Percentiles rank a stretch among this genome's conserved stretches.
Evolutionary conservation across 2,888 invertebrate species (phyloP).

Genomic region (Drosophila acutilabella): DNA sequence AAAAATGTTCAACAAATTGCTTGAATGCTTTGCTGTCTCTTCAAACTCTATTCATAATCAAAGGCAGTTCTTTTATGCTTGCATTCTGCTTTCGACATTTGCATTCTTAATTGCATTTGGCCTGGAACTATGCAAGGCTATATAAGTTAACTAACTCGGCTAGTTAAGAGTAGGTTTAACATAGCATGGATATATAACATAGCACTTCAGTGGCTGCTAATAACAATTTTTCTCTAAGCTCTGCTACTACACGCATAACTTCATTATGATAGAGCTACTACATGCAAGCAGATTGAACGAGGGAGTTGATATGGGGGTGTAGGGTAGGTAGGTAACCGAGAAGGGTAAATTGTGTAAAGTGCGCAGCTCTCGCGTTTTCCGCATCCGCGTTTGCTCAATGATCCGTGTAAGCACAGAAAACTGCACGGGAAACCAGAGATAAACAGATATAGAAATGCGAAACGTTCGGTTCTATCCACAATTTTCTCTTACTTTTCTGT

Average conservation of each 20-base stretch:
- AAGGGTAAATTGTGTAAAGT: constrained; percentile 36
- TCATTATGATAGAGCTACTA: constrained; percentile 63
- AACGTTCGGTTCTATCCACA: constrained; percentile 14
- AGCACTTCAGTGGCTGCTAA: constrained; percentile 47
- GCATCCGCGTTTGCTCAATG: constrained; percentile 78
- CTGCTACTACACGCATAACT: constrained; percentile 59
- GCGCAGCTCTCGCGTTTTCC: constrained; percentile 72
- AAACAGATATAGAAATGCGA: constrained; percentile 70
- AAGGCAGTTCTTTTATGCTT: neutral
- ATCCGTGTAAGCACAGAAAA: constrained; percentile 79
- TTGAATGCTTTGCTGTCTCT: neutral
- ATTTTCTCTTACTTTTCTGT: constrained; percentile 4
- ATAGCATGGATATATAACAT: constrained; percentile 52
- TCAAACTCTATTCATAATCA: neutral
- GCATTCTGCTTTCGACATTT: neutral
- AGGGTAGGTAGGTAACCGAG: neutral
- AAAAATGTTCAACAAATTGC: neutral
- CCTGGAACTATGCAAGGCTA: constrained; percentile 5
- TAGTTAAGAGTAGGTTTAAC: constrained; percentile 49
- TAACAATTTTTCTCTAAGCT: constrained; percentile 65
- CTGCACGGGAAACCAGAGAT: constrained; percentile 71
- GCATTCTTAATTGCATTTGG: constrained; percentile 29
- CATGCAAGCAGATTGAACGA: constrained; percentile 38
- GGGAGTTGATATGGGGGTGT: neutral
- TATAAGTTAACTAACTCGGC: constrained; percentile 35